Base-by-base conservation (phyloP, 2,797 vertebrate genomes). In the Toxotes lorentzi region DNA sequence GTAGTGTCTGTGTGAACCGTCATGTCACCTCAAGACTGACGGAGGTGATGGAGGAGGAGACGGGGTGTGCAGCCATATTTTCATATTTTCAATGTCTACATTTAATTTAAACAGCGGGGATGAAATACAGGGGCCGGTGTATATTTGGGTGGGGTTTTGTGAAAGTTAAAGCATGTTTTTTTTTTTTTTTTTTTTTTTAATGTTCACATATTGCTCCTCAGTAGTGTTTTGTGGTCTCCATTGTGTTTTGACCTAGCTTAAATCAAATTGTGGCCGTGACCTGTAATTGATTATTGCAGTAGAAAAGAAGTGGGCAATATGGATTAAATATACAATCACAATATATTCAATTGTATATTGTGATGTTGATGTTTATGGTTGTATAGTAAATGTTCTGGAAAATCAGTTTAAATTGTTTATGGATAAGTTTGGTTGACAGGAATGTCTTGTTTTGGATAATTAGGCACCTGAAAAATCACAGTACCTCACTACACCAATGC, bases 101-200 rank as follows among this genome's bases (percentile, higher is more conserved):
- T 35, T 40, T 43, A 8, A 38, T 17, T 2, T 62, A 51, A 62
- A 67, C n/a, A 8, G 23, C 19, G 1, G 7, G 7, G 27, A 30
- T 30, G 27, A 30, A 38, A 7, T 14, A 65, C 1, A 50, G 14
- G 24, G n/a, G 14, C 23, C n/a, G 40, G 45, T 60, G 16, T 66
- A 38, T 34, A 35, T 6, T 34, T 30, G 27, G 10, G 34, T 27
- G 7, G 41, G 16, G 11, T 48, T 53, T 71, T 50, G 9, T 11
- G 0, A 17, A 53, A 50, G 54, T 71, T 69, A 56, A 68, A 68
- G 80, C 70, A 81, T 82, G 67, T 51, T 57, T 56, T 59, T 56
- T 45, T 7, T 5, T 35, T 41, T 13, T 41, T 51, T 35, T 51
- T 57, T 56, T 59, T 56, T 41, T 13, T 41, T 51, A 61, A n/a